A percentile compares a stretch with the other conserved stretches of the same genome.
These are phyloP conservation scores for Phanerotoma sp. DNA, from an alignment of 2,888 invertebrate genomes.

Conservation along the genomic window DNA sequence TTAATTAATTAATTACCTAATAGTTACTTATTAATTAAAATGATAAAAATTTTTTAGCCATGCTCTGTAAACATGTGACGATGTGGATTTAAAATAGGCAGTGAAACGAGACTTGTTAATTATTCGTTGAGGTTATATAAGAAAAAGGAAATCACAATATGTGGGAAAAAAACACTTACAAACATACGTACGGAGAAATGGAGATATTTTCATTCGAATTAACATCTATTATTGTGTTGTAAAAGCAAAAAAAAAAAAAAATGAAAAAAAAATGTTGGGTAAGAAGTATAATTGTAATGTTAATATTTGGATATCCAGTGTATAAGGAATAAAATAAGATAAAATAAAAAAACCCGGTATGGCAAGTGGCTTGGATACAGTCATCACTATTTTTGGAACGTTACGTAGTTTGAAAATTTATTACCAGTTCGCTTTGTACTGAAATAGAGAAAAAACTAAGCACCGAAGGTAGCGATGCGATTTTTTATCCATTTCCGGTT, in stretches of 20 bases:
- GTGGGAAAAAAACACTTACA: conserved; percentile 28
- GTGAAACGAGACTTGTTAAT: conserved; percentile 22
- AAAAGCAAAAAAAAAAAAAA: not conserved
- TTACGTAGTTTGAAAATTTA: conserved; percentile 13
- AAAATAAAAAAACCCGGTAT: conserved; percentile 1
- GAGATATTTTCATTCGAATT: conserved; percentile 18
- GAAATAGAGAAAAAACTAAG: conserved; percentile 3
- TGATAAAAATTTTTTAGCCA: too few relatives aligned
- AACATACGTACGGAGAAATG: conserved; percentile 6
- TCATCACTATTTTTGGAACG: conserved; percentile 19
- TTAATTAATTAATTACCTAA: too few relatives aligned
- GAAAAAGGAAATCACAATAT: conserved; percentile 27
- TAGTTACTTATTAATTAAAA: too few relatives aligned
- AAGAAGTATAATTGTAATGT: too few relatives aligned
- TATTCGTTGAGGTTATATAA: conserved; percentile 27
- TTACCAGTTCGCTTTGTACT: not conserved
- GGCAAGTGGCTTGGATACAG: conserved; percentile 5
- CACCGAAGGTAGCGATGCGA: conserved; percentile 10
- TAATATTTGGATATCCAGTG: too few relatives aligned
- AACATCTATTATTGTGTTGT: not conserved
- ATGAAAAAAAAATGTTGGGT: not conserved
- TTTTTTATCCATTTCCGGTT: conserved; percentile 21
- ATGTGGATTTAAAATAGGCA: conserved; percentile 26
- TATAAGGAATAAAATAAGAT: not conserved
- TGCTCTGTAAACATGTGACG: not conserved